These are phyloP conservation scores for Platycnemis pennipes DNA, from an alignment of 2,888 invertebrate species.

Conservation along the genomic window DNA sequence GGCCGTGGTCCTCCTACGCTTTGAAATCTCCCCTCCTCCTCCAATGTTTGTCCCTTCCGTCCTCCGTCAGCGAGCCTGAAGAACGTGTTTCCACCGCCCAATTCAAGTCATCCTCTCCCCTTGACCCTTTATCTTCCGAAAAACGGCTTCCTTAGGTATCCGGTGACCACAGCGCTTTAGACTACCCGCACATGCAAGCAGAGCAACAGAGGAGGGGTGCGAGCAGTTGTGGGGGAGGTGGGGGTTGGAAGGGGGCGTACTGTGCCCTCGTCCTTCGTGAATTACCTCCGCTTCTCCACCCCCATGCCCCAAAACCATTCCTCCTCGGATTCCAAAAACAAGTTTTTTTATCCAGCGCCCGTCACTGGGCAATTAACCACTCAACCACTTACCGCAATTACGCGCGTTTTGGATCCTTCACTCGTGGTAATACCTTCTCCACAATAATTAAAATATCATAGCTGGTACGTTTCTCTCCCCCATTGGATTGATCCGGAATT, in stretches of 20 bases:
- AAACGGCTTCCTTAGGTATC: conserved; percentile 31
- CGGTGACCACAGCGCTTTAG: neutral
- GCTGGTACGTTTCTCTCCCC: too few relatives aligned
- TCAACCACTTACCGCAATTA: neutral
- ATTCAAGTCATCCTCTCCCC: neutral
- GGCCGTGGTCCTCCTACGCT: neutral
- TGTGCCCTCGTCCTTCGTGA: neutral
- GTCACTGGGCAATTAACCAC: neutral
- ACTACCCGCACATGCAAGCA: neutral
- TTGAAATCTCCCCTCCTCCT: neutral
- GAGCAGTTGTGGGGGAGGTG: neutral
- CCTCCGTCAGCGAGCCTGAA: neutral
- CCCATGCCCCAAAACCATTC: neutral
- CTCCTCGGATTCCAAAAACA: neutral
- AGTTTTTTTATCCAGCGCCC: neutral
- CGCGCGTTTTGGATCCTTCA: neutral
- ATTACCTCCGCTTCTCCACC: too few relatives aligned
- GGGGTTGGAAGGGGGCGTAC: too few relatives aligned
- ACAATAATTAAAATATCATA: too few relatives aligned
- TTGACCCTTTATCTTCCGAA: neutral
- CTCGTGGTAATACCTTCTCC: too few relatives aligned
- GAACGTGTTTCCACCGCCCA: neutral
- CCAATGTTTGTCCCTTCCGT: neutral
- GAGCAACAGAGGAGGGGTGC: neutral
- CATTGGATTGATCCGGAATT: too few relatives aligned